Conservation (phyloP, 2,797 vertebrate genomes). For the Acanthurus tractus region DNA sequence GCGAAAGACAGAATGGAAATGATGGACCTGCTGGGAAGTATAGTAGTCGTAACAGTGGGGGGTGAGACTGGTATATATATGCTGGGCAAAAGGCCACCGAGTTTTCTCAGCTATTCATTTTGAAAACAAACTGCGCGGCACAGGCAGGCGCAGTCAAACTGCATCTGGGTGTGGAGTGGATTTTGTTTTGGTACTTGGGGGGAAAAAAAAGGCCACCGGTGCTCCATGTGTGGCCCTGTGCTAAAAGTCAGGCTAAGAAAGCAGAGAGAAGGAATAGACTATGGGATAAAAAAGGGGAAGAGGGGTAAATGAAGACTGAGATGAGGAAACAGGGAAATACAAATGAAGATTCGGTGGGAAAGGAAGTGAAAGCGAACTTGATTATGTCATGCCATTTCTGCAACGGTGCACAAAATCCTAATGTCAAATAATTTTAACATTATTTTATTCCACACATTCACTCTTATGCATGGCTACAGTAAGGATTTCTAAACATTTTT, state of each 20-base stretch:
- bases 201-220: conserved; percentile 38
- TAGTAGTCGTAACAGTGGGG: conserved; percentile 55
- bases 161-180: conserved; percentile 74
- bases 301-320: background rate
- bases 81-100: conserved; percentile 69
- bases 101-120: conserved; percentile 78
- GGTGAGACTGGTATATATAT: conserved; percentile 46
- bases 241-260: conserved; percentile 63
- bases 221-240: conserved; percentile 79
- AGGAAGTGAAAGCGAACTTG: conserved; percentile 47
- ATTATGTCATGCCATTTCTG: conserved; percentile 43
- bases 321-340: conserved; percentile 31
- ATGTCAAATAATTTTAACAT: conserved; percentile 2
- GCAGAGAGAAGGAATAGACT: conserved; percentile 8
- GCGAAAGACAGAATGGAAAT: conserved; percentile 70
- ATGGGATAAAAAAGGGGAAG: background rate
- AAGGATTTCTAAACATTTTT: conserved; percentile 1
- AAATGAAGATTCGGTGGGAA: conserved; percentile 56
- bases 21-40: conserved; percentile 75
- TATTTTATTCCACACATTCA: background rate
- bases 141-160: conserved; percentile 61
- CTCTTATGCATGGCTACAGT: background rate
- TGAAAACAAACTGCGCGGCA: conserved; percentile 71
- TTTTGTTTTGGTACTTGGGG: conserved; percentile 58
- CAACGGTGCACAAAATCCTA: conserved; percentile 1